Evolutionary conservation across 2,888 invertebrate genomes (phyloP).

Genomic region (Blera fallax): DNA sequence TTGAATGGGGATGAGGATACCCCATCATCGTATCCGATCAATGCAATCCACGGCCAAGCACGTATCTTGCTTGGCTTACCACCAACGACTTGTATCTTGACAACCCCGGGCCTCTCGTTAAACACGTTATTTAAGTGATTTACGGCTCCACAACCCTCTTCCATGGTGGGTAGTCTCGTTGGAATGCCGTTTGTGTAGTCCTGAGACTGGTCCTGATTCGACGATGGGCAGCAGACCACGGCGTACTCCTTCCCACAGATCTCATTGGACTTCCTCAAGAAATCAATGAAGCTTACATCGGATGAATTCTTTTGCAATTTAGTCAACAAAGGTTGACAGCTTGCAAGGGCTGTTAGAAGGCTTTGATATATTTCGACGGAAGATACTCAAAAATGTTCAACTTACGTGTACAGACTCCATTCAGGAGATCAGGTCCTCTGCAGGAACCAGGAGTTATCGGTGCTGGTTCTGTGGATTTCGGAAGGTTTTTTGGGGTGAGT

Average conservation of each 20-base stretch:
- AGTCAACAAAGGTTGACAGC: constrained; percentile 75
- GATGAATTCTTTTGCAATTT: constrained; percentile 74
- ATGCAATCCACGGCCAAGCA: constrained; percentile 91
- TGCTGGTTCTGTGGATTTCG: not conserved
- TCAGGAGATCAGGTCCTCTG: constrained; percentile 74
- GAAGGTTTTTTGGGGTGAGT: too few species aligned
- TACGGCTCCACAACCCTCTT: constrained; percentile 85
- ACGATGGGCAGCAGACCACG: constrained; percentile 78
- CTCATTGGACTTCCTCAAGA: constrained; percentile 76
- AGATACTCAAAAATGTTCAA: not conserved
- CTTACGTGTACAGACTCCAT: constrained; percentile 77
- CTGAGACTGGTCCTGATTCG: not conserved
- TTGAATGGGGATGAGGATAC: constrained; percentile 78
- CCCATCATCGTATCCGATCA: constrained; percentile 86
- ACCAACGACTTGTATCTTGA: constrained; percentile 85
- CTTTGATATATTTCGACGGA: not conserved
- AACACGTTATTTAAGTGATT: constrained; percentile 81
- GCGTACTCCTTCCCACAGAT: constrained; percentile 75
- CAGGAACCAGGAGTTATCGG: constrained; percentile 67
- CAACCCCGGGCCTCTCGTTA: not conserved
- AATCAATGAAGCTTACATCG: constrained; percentile 75
- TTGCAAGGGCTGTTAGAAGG: constrained; percentile 74
- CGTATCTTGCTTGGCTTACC: constrained; percentile 87
- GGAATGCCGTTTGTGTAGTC: constrained; percentile 73
- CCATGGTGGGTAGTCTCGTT: constrained; percentile 77